phyloP scores from a whole-genome alignment of 2,888 invertebrate species.

The Phortica magna region DNA sequence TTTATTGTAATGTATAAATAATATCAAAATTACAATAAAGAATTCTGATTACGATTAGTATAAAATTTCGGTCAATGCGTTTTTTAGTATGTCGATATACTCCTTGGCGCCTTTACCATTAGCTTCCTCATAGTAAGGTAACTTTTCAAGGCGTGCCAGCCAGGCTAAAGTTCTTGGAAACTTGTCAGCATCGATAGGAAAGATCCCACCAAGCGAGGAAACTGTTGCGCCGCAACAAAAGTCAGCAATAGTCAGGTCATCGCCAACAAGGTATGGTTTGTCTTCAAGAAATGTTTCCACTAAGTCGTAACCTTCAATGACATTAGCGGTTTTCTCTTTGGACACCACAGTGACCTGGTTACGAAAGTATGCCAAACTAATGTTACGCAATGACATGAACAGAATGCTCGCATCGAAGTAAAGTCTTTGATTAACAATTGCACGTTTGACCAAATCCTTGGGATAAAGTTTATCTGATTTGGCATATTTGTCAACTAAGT shows the following conservation, averaged over 20 bases:
- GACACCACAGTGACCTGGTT: conserved; percentile 45
- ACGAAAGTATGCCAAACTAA: conserved; percentile 39
- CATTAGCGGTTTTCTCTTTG: conserved; percentile 50
- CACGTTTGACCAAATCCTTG: conserved; percentile 78
- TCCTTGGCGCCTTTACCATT: conserved; percentile 44
- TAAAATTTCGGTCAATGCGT: conserved; percentile 35
- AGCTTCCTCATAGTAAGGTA: conserved; percentile 62
- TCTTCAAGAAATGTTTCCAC: conserved; percentile 55
- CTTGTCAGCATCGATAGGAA: conserved; percentile 52
- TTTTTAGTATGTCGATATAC: conserved; percentile 30
- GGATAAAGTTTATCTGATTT: conserved; percentile 80
- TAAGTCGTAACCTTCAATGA: conserved; percentile 48
- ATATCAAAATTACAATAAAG: not conserved
- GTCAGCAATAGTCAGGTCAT: conserved; percentile 65
- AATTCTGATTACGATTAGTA: conserved; percentile 28
- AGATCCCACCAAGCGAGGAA: conserved; percentile 46
- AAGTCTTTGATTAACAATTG: conserved; percentile 76
- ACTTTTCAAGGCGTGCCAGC: conserved; percentile 54
- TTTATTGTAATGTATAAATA: too few relatives aligned
- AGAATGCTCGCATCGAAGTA: conserved; percentile 79
- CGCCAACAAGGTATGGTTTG: conserved; percentile 55
- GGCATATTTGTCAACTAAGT: conserved; percentile 79
- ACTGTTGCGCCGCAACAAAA: conserved; percentile 56
- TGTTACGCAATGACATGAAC: conserved; percentile 60
- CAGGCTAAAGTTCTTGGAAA: conserved; percentile 62